Conservation (phyloP, 2,888 invertebrate species). For the Drosophila niveifrons region DNA sequence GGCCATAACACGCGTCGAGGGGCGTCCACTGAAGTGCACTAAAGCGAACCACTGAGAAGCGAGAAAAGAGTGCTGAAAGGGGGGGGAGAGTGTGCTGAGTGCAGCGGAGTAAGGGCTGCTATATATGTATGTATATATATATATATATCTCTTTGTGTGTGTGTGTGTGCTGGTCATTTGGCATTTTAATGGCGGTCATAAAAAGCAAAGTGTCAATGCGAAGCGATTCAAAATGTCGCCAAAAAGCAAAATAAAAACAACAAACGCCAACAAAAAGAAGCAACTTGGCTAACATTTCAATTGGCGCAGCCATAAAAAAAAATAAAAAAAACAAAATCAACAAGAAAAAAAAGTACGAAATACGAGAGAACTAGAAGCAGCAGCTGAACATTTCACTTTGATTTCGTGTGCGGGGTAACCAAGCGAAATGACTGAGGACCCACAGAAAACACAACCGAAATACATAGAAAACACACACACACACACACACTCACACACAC, state of each 20-base stretch:
- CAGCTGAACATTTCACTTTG: slow-evolving; percentile 67
- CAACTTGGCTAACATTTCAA: slow-evolving; percentile 52
- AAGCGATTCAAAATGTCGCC: slow-evolving; percentile 61
- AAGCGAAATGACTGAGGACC: slow-evolving; percentile 11
- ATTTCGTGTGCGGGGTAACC: slow-evolving; percentile 34
- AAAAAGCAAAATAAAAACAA: slow-evolving; percentile 6
- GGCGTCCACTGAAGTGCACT: slow-evolving; percentile 72
- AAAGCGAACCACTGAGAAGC: slow-evolving; percentile 56
- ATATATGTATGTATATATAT: slow-evolving; percentile 12
- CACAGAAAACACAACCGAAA: background rate
- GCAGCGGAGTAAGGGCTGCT: background rate
- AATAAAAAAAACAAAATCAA: slow-evolving; percentile 3
- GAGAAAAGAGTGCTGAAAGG: background rate
- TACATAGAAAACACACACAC: background rate
- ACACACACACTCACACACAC: background rate
- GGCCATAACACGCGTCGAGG: slow-evolving; percentile 67
- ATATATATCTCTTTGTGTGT: background rate
- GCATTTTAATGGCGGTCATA: slow-evolving; percentile 69
- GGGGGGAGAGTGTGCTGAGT: too few species aligned
- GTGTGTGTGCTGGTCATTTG: slow-evolving; percentile 41
- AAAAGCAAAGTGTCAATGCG: slow-evolving; percentile 77
- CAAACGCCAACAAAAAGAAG: slow-evolving; percentile 10
- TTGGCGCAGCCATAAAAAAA: slow-evolving; percentile 48
- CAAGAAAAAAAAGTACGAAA: background rate
- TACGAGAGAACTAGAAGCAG: slow-evolving; percentile 6